Evolutionary conservation across 2,797 vertebrate species (phyloP).

Genomic region (Pangasius sanitwongsei): DNA sequence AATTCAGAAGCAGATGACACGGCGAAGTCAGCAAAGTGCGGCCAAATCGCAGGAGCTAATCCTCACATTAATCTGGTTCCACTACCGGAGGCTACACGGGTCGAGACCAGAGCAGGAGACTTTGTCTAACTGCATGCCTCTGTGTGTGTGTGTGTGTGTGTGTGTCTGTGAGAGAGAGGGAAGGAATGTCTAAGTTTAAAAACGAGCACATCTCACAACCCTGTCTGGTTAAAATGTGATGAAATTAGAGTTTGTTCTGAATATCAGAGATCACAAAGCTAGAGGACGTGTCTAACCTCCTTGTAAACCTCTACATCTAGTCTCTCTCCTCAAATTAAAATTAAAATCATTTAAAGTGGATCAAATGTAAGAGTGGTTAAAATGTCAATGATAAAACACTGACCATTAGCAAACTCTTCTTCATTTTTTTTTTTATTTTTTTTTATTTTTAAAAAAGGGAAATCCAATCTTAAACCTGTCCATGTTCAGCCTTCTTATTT

Average conservation of each 20-base stretch:
- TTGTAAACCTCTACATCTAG: too few relatives aligned
- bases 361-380: background rate
- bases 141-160: background rate
- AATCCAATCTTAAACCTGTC: background rate
- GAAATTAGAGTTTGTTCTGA: background rate
- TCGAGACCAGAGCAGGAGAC: background rate
- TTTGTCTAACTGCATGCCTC: background rate
- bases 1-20: slow-evolving; percentile 43
- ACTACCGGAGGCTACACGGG: background rate
- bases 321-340: background rate
- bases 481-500: background rate
- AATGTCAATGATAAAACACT: background rate
- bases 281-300: background rate
- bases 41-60: slow-evolving; percentile 40
- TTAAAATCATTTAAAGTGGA: background rate
- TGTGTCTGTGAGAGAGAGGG: background rate
- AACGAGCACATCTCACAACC: background rate
- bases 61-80: slow-evolving; percentile 34
- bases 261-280: background rate
- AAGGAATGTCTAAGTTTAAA: background rate
- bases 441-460: too few relatives aligned
- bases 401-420: background rate
- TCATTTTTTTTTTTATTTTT: too few relatives aligned
- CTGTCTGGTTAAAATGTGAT: background rate
- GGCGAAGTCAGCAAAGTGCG: slow-evolving; percentile 20